Evolutionary conservation across 1,140 invertebrate species (phyloP).

Genomic region (Microplitis demolitor): DNA sequence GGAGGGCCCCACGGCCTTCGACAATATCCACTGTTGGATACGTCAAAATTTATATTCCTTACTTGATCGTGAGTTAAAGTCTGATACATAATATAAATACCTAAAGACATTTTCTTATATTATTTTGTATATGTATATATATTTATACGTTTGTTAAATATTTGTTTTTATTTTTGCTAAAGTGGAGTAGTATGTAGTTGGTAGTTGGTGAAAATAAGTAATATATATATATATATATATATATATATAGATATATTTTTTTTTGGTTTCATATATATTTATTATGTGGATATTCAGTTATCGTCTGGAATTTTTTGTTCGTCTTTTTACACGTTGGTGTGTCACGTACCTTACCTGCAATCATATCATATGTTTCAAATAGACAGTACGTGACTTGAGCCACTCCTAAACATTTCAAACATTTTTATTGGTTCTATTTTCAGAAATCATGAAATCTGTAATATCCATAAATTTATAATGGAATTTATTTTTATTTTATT

Average conservation of each 20-base stretch:
- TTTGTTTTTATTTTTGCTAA: too few relatives aligned
- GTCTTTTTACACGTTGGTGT: background rate
- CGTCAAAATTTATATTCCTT: slow-evolving; percentile 59
- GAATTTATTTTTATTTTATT: too few relatives aligned
- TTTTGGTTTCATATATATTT: background rate
- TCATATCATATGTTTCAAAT: slow-evolving; percentile 12
- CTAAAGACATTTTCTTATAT: slow-evolving; percentile 35
- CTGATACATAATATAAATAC: slow-evolving; percentile 47
- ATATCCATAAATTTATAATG: too few relatives aligned
- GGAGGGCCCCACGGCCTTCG: slow-evolving; percentile 24
- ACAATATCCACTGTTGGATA: slow-evolving; percentile 33
- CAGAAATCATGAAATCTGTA: too few relatives aligned
- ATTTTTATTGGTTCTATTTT: background rate
- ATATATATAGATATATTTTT: background rate
- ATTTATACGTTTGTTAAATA: too few relatives aligned
- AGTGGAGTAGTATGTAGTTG: too few relatives aligned
- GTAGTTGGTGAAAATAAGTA: background rate
- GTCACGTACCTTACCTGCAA: slow-evolving; percentile 3
- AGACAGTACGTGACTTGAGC: background rate
- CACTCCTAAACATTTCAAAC: background rate
- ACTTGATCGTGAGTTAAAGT: slow-evolving; percentile 38
- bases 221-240: background rate
- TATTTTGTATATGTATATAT: background rate
- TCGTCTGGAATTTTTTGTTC: background rate
- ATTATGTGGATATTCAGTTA: background rate